Evolutionary conservation across 1,140 invertebrate species (phyloP).

Genomic region (Apocrypta bakeri): DNA sequence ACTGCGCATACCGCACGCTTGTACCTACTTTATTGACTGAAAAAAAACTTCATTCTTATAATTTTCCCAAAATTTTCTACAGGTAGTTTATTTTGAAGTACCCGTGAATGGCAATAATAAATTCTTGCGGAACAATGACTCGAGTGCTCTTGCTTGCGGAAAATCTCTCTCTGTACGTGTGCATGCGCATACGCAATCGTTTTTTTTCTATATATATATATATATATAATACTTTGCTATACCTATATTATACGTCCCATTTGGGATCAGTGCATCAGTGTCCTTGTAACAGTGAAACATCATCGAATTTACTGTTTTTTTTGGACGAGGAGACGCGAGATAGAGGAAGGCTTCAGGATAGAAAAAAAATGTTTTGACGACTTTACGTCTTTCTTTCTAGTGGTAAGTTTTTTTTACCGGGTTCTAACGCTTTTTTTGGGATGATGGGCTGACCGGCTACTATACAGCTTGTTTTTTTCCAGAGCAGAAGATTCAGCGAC

Average conservation of each 20-base stretch:
- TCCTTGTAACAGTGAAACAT: slow-evolving; percentile 14
- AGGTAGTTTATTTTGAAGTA: neutral
- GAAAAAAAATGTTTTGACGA: slow-evolving; percentile 52
- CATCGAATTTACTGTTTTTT: neutral
- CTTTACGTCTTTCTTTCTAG: slow-evolving; percentile 32
- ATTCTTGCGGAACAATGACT: too few species aligned
- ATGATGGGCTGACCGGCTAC: neutral
- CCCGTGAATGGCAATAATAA: too few species aligned
- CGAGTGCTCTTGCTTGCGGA: too few species aligned
- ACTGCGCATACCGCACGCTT: too few species aligned
- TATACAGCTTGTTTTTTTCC: slow-evolving; percentile 41
- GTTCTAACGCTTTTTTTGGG: neutral
- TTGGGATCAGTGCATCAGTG: too few species aligned
- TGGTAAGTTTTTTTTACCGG: slow-evolving; percentile 40
- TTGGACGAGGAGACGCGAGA: neutral
- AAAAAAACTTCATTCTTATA: neutral
- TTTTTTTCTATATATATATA: too few species aligned
- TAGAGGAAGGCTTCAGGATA: neutral
- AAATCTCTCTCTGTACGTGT: too few species aligned
- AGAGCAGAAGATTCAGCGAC: too few species aligned
- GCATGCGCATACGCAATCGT: too few species aligned
- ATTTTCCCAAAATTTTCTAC: neutral
- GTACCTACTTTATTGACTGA: too few species aligned
- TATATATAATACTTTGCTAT: too few species aligned
- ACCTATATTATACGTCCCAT: slow-evolving; percentile 1